phyloP scores from a whole-genome alignment of 2,797 vertebrate genomes.

The Euthynnus affinis region DNA sequence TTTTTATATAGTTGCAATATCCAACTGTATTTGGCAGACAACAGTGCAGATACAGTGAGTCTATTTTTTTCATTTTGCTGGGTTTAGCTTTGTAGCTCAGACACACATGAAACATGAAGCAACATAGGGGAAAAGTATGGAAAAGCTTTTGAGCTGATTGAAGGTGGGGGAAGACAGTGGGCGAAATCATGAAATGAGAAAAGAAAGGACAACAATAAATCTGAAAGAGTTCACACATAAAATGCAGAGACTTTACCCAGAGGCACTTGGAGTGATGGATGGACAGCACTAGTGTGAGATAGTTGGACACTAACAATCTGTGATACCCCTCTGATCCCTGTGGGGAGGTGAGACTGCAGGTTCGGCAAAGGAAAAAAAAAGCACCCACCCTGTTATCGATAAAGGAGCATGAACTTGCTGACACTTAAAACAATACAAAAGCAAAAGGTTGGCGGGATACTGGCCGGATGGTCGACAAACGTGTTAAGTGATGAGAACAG shows the following conservation, averaged over 20 bases:
- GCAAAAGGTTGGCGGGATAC: neutral
- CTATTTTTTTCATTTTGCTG: conserved; percentile 44
- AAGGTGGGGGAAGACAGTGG: neutral
- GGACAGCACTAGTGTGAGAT: conserved; percentile 11
- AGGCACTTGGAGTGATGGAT: conserved; percentile 6
- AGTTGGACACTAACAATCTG: conserved; percentile 26
- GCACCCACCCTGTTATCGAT: neutral
- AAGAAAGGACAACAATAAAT: conserved; percentile 1
- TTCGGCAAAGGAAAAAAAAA: neutral
- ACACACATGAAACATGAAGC: conserved; percentile 1
- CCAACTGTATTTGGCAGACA: conserved; percentile 20
- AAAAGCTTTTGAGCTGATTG: neutral
- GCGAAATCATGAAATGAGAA: conserved; percentile 3
- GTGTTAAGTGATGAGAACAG: neutral
- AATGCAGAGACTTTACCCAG: conserved; percentile 44
- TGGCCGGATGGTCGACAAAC: neutral
- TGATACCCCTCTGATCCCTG: conserved; percentile 12
- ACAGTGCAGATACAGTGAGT: conserved; percentile 1
- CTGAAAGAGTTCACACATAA: conserved; percentile 19
- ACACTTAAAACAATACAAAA: conserved; percentile 1
- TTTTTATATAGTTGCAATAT: neutral
- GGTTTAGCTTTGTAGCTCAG: neutral
- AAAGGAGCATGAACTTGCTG: conserved; percentile 6
- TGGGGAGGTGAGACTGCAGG: conserved; percentile 2
- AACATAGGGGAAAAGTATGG: neutral